Conservation (phyloP, 2,797 vertebrate genomes). For the Rhynchotus rufescens region DNA sequence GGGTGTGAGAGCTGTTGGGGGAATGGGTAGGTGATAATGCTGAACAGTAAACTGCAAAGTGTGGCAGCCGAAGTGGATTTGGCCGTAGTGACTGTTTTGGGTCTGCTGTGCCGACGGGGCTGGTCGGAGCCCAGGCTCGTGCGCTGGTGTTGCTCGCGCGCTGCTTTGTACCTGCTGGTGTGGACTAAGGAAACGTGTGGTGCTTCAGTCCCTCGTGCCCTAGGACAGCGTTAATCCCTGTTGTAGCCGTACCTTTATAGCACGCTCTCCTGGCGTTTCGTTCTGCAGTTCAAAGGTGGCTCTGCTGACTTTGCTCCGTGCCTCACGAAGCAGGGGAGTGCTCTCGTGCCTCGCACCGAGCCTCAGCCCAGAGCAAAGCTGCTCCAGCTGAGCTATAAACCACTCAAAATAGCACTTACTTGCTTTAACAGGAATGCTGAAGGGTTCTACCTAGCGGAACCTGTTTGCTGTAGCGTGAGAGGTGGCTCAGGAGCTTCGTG, state of each 20-base stretch:
- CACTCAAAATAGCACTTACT: neutral
- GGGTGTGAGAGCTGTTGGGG: neutral
- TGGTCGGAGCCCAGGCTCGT: neutral
- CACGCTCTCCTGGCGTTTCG: neutral
- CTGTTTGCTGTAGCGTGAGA: neutral
- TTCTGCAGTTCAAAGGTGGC: neutral
- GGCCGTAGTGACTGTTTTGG: neutral
- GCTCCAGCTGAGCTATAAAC: constrained; percentile 1
- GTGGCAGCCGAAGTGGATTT: neutral
- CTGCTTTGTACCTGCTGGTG: neutral
- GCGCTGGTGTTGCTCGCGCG: neutral
- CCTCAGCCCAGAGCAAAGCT: neutral
- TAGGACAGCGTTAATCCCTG: neutral
- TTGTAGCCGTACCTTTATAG: neutral
- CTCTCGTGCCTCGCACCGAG: neutral
- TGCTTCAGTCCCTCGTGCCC: fast-evolving
- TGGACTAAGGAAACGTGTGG: neutral
- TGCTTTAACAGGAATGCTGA: neutral
- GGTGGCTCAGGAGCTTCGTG: neutral
- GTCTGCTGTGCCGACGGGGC: neutral
- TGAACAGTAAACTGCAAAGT: neutral
- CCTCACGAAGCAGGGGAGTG: neutral
- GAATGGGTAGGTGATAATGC: constrained; percentile 10
- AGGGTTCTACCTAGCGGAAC: neutral
- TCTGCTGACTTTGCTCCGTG: neutral